Evolutionary conservation across 2,888 invertebrate species (phyloP).

Genomic region (Tetanocera ferruginea): DNA sequence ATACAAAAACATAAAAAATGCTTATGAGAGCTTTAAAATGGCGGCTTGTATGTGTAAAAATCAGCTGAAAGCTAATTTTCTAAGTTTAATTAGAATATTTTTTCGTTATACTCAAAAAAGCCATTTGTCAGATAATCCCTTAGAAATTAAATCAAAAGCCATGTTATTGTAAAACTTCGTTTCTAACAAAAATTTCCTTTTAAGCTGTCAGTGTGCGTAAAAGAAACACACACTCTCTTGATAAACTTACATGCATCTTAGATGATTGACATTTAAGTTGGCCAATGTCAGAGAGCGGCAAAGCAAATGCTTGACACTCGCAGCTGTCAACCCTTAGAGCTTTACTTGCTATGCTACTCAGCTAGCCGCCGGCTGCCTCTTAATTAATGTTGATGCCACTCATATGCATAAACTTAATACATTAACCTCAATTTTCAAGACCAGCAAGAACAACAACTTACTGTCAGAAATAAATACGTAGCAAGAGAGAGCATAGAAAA

Average conservation of each 20-base stretch:
- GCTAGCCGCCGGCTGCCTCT: not conserved
- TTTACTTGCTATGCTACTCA: not conserved
- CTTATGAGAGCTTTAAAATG: too few species aligned
- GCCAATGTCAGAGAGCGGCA: not conserved
- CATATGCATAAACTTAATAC: not conserved
- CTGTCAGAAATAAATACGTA: not conserved
- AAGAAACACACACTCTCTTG: not conserved
- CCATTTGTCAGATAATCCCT: too few species aligned
- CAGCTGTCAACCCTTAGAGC: not conserved
- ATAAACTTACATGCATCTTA: not conserved
- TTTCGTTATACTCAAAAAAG: too few species aligned
- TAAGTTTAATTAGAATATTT: too few species aligned
- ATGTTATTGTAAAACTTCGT: not conserved
- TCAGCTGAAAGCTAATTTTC: too few species aligned
- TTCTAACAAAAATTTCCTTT: not conserved
- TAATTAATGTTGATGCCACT: not conserved
- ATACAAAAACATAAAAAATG: too few species aligned
- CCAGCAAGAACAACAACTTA: not conserved
- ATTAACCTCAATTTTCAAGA: not conserved
- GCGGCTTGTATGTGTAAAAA: too few species aligned
- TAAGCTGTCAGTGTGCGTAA: not conserved
- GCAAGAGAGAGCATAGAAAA: not conserved
- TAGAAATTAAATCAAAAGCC: too few species aligned
- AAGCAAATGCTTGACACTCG: not conserved
- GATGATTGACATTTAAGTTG: not conserved